Conservation (phyloP, 2,888 invertebrate genomes). For the Amphipoea lucens region DNA sequence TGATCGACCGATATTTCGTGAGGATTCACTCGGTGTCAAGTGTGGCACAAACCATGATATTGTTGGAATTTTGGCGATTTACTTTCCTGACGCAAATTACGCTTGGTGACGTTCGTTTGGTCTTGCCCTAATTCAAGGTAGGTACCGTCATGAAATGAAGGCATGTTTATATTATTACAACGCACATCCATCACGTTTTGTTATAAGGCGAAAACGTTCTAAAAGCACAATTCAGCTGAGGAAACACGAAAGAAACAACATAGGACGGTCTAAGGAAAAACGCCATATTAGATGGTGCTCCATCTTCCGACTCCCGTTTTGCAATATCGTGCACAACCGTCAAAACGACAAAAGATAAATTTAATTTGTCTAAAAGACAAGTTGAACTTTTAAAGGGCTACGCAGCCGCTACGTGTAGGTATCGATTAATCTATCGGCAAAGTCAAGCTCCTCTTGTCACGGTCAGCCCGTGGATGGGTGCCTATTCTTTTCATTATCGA, state of each 20-base stretch:
- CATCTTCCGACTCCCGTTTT: conserved; percentile 19
- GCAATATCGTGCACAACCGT: neutral
- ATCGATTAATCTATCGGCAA: neutral
- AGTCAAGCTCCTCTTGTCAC: neutral
- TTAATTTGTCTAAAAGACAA: neutral
- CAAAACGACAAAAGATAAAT: neutral
- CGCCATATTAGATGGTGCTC: conserved; percentile 11
- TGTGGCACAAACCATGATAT: neutral
- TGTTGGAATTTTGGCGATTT: neutral
- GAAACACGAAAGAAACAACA: conserved; percentile 19
- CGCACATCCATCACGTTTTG: conserved; percentile 62
- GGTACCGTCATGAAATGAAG: neutral
- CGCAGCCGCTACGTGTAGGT: neutral
- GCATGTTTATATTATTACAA: conserved; percentile 30
- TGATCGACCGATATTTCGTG: neutral
- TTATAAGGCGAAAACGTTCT: conserved; percentile 29
- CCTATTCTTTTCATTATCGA: neutral
- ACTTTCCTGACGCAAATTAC: neutral
- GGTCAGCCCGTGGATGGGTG: neutral
- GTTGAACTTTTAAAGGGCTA: neutral
- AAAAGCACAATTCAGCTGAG: conserved; percentile 40
- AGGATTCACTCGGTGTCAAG: too few relatives aligned
- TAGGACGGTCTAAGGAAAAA: conserved; percentile 13
- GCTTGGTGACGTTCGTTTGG: neutral
- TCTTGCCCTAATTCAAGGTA: neutral